Percentiles rank a stretch among this genome's conserved stretches.
phyloP scores from a whole-genome alignment of 1,140 invertebrate species.

The Triops cancriformis region DNA sequence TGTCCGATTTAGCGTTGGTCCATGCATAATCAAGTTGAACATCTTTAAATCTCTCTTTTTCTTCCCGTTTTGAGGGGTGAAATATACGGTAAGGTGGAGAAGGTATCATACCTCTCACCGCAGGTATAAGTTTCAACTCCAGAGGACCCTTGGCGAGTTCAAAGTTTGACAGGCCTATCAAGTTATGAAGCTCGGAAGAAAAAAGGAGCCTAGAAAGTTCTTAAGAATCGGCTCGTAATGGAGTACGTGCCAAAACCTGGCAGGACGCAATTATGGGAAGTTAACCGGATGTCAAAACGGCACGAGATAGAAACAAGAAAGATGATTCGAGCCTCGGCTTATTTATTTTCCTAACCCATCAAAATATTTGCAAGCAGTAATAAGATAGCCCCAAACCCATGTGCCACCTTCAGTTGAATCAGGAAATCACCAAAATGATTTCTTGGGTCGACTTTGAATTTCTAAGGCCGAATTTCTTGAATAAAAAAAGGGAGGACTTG shows the following conservation, averaged over 20 bases:
- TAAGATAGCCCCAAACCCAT: too few relatives aligned
- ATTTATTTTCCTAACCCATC: neutral
- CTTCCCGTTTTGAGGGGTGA: neutral
- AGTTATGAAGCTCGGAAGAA: neutral
- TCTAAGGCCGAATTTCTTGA: too few relatives aligned
- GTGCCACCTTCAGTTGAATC: too few relatives aligned
- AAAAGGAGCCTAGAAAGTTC: neutral
- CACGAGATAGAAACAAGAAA: neutral
- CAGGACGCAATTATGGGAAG: constrained; percentile 12
- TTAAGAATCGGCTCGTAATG: neutral
- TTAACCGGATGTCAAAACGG: constrained; percentile 2
- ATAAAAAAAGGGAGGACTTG: too few relatives aligned
- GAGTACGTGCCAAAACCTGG: constrained; percentile 12
- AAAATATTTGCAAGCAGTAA: neutral
- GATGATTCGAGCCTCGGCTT: neutral
- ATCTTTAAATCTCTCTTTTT: neutral
- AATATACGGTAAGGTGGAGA: neutral
- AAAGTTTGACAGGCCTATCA: constrained; percentile 9
- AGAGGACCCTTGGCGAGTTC: too few relatives aligned
- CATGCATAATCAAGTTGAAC: neutral
- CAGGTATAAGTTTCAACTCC: neutral
- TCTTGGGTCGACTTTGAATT: too few relatives aligned
- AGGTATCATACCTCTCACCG: neutral
- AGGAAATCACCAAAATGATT: too few relatives aligned
- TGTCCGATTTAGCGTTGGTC: neutral